These are phyloP conservation scores for Eupithecia vulgata DNA, from an alignment of 2,888 invertebrate genomes.

Conservation along the genomic window DNA sequence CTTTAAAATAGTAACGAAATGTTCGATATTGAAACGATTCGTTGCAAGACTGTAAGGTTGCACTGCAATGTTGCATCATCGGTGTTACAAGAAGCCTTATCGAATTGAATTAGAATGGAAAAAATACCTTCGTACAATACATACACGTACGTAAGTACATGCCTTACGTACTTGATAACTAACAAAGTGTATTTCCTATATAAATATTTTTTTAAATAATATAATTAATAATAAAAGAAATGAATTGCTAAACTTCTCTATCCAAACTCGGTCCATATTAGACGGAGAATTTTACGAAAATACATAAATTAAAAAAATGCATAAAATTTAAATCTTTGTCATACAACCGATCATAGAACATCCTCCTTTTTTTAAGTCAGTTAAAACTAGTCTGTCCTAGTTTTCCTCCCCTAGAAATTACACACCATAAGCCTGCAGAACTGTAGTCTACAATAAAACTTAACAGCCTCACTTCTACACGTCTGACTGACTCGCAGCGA, in stretches of 20 bases:
- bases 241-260: no score
- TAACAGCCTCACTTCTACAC: slow-evolving; percentile 9
- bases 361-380: no score
- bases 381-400: not conserved
- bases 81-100: slow-evolving; percentile 25
- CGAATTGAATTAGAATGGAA: slow-evolving; percentile 21
- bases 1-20: slow-evolving; percentile 14
- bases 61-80: slow-evolving; percentile 13
- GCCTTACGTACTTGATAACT: not conserved
- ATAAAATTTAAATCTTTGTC: no score
- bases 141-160: not conserved
- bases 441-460: slow-evolving; percentile 8
- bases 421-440: not conserved
- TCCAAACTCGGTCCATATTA: no score
- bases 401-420: not conserved
- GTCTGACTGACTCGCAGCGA: slow-evolving; percentile 7
- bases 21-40: slow-evolving; percentile 16
- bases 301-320: no score
- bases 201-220: no score
- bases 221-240: no score
- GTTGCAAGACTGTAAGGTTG: slow-evolving; percentile 14
- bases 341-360: no score
- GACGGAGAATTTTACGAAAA: no score
- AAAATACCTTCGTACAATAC: slow-evolving; percentile 2
- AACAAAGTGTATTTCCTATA: no score